These are phyloP conservation scores for Hydrotaea cyrtoneurina DNA, from an alignment of 2,888 invertebrate genomes.

Conservation along the genomic window DNA sequence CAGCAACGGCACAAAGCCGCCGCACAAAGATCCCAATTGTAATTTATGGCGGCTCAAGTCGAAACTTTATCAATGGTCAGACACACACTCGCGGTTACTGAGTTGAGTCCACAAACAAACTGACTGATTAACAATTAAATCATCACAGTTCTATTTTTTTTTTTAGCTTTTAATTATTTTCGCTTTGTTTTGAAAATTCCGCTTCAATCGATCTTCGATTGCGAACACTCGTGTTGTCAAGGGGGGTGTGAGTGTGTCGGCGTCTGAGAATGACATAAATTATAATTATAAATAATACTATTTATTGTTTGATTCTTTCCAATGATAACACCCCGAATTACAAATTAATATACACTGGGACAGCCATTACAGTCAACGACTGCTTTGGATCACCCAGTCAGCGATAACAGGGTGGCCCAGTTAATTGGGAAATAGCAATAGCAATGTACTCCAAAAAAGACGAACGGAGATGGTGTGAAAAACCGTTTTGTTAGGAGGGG, in stretches of 20 bases:
- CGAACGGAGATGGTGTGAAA: too few species aligned
- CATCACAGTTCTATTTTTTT: too few species aligned
- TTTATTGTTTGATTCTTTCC: constrained; percentile 13
- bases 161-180: background rate
- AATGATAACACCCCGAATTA: background rate
- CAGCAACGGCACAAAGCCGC: background rate
- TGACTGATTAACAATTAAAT: constrained; percentile 27
- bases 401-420: background rate
- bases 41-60: constrained; percentile 13
- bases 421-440: too few species aligned
- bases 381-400: background rate
- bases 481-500: too few species aligned
- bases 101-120: background rate
- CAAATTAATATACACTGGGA: background rate
- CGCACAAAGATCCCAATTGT: constrained; percentile 14
- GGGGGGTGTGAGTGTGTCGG: background rate
- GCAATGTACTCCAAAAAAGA: too few species aligned
- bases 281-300: constrained; percentile 20
- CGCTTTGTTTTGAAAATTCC: constrained; percentile 2
- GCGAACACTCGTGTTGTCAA: background rate
- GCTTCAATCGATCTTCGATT: background rate
- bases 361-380: background rate
- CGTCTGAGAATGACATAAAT: constrained; percentile 8
- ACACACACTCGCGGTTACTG: background rate
- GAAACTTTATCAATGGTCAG: constrained; percentile 19